A percentile compares a stretch with the other conserved stretches of the same genome.
These are phyloP conservation scores for Hapalemur alaotrensis DNA, from an alignment of 2,797 vertebrate genomes.

Conservation along the genomic window DNA sequence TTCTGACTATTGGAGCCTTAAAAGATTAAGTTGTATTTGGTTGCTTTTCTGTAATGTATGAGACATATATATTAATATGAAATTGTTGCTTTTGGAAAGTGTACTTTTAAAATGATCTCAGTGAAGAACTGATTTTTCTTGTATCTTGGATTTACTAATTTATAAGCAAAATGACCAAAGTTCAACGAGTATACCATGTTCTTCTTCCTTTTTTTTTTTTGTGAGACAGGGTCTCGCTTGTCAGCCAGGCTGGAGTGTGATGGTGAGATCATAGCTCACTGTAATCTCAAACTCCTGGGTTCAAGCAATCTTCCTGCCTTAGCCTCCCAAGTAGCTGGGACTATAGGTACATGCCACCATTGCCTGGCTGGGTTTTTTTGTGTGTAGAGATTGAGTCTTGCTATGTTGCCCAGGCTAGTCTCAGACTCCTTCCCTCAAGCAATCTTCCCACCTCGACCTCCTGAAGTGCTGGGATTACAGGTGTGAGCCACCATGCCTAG, in stretches of 20 bases:
- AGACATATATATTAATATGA: not conserved
- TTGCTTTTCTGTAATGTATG: not conserved
- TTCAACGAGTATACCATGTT: not conserved
- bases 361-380: not conserved
- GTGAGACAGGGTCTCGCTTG: not conserved
- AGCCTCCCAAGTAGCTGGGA: not conserved
- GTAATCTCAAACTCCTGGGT: not conserved
- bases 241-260: not conserved
- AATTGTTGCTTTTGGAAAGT: conserved; percentile 29
- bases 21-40: not conserved
- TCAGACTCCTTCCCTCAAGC: not conserved
- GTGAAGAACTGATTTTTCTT: not conserved
- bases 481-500: not conserved
- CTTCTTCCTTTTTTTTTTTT: not conserved
- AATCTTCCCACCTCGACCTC: not conserved
- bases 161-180: conserved; percentile 44
- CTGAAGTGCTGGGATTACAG: not conserved
- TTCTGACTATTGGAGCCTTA: not conserved
- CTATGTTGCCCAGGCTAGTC: not conserved
- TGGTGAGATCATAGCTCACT: not conserved
- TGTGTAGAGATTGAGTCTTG: not conserved
- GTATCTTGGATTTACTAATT: conserved; percentile 15
- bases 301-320: not conserved
- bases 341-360: not conserved
- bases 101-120: conserved; percentile 29